Conservation (phyloP, 2,113 vertebrate genomes). For the Pseudorectes ferrugineus region DNA sequence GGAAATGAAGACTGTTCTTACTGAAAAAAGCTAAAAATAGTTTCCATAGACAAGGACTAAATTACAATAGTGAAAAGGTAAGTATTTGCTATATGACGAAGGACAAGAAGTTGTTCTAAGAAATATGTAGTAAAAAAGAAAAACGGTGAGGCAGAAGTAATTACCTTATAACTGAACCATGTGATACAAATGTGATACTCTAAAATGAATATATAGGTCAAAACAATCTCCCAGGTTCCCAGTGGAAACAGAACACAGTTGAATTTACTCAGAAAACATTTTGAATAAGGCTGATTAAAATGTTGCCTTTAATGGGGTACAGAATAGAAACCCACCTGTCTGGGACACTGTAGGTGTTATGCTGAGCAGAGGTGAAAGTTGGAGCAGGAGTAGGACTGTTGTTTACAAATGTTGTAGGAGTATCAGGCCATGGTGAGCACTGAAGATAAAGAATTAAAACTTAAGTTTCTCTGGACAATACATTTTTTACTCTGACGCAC, state of each 20-base stretch:
- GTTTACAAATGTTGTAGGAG: constrained; percentile 81
- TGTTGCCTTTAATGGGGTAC: not conserved
- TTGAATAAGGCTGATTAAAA: not conserved
- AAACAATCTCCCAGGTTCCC: not conserved
- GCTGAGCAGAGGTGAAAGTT: constrained; percentile 80
- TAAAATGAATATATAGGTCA: not conserved
- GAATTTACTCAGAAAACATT: not conserved
- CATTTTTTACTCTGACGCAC: not conserved
- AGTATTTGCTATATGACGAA: not conserved
- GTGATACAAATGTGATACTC: not conserved
- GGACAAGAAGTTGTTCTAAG: not conserved
- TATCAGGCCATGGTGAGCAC: constrained; percentile 92
- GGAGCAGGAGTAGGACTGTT: constrained; percentile 83
- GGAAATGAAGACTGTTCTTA: not conserved
- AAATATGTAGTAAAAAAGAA: not conserved
- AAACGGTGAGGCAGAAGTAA: not conserved
- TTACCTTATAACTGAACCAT: not conserved
- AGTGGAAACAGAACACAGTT: not conserved
- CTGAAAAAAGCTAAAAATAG: not conserved
- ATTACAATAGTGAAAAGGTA: not conserved
- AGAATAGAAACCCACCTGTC: constrained; percentile 78
- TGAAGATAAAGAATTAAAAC: constrained; percentile 53
- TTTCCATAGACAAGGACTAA: not conserved
- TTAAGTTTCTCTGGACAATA: not conserved
- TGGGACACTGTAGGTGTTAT: constrained; percentile 84